Evolutionary conservation across 2,113 vertebrate genomes (phyloP).

Genomic region (Urocynchramus pylzowi): DNA sequence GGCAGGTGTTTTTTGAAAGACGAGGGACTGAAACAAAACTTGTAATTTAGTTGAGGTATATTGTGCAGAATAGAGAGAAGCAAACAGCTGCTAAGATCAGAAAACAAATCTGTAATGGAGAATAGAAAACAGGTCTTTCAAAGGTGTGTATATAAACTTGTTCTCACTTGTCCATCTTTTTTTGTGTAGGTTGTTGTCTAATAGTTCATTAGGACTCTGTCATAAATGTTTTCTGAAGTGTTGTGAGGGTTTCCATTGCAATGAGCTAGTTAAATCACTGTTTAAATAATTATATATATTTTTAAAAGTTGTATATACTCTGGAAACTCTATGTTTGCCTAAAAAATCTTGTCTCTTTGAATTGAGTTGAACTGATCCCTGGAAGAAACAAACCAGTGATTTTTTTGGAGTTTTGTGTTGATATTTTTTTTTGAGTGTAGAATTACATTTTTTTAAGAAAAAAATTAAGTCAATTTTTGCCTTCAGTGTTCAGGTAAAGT

Average conservation of each 20-base stretch:
- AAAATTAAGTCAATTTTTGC: neutral
- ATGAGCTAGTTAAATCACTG: neutral
- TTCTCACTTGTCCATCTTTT: neutral
- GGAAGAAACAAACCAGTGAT: neutral
- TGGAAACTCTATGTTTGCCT: neutral
- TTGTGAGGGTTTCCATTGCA: neutral
- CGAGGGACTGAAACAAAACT: neutral
- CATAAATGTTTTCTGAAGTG: neutral
- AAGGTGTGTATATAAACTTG: neutral
- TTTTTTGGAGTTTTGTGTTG: rapidly evolving
- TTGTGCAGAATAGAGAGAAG: neutral
- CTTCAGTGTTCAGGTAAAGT: neutral
- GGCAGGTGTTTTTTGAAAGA: neutral
- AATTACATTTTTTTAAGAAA: neutral
- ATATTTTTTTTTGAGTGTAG: neutral
- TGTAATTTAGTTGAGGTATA: neutral
- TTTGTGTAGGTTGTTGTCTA: neutral
- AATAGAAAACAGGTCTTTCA: neutral
- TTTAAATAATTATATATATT: neutral
- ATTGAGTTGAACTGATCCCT: neutral
- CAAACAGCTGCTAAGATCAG: neutral
- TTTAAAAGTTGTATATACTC: neutral
- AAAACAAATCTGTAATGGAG: neutral
- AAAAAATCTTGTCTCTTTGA: neutral
- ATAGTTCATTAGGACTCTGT: neutral